Evolutionary conservation across 2,888 invertebrate species (phyloP).

Genomic region (Morpho deidamia): DNA sequence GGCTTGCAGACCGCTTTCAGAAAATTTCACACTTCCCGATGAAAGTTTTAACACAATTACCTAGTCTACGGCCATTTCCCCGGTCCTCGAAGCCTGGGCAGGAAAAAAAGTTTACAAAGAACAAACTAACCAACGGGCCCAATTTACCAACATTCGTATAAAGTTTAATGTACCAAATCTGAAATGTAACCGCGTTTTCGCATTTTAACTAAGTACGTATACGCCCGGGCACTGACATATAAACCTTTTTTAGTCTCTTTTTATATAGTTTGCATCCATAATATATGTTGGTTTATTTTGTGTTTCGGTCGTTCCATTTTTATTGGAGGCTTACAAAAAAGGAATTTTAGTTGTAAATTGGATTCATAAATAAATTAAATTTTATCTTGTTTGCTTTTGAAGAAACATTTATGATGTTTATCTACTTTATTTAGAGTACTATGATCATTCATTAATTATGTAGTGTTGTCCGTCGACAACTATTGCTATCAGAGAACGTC

Average conservation of each 20-base stretch:
- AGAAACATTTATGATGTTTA: too few relatives aligned
- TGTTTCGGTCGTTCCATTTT: slow-evolving; percentile 13
- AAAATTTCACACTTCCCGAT: slow-evolving; percentile 73
- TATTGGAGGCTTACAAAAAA: slow-evolving; percentile 2
- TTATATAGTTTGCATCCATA: slow-evolving; percentile 24
- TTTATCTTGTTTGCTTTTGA: too few relatives aligned
- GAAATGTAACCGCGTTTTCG: slow-evolving; percentile 57
- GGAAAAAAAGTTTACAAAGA: slow-evolving; percentile 71
- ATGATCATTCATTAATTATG: too few relatives aligned
- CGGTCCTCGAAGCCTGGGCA: slow-evolving; percentile 61
- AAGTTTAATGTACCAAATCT: slow-evolving; percentile 75
- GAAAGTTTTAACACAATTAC: slow-evolving; percentile 77
- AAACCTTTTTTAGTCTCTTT: slow-evolving; percentile 23
- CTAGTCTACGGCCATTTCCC: slow-evolving; percentile 64
- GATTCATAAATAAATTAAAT: too few relatives aligned
- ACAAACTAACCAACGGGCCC: slow-evolving; percentile 72
- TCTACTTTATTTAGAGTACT: too few relatives aligned
- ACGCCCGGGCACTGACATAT: slow-evolving; percentile 23
- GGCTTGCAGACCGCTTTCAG: slow-evolving; percentile 48
- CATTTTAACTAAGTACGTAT: slow-evolving; percentile 49
- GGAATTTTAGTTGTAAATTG: too few relatives aligned
- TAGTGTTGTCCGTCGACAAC: too few relatives aligned
- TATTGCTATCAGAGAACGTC: too few relatives aligned
- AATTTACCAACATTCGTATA: slow-evolving; percentile 71
- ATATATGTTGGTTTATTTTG: slow-evolving; percentile 22